Conservation (phyloP, 2,888 invertebrate genomes). For the Heteropelma amictum region DNA sequence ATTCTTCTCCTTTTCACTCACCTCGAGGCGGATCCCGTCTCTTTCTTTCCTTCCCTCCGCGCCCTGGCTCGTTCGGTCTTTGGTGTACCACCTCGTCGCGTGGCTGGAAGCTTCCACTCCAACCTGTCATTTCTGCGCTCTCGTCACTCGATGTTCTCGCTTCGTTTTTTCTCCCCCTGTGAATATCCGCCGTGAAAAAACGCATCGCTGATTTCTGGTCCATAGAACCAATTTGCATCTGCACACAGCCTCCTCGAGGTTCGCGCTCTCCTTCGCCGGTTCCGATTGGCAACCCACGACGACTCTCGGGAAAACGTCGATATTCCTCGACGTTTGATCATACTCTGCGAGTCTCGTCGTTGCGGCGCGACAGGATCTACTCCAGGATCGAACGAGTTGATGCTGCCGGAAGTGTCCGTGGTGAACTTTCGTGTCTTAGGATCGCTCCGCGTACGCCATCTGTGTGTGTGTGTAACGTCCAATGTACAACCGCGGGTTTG, state of each 20-base stretch:
- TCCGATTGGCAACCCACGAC: background rate
- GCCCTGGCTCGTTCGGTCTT: slow-evolving; percentile 24
- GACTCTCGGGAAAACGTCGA: no score
- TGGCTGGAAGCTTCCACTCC: slow-evolving; percentile 38
- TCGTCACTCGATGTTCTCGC: slow-evolving; percentile 60
- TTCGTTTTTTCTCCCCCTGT: slow-evolving; percentile 15
- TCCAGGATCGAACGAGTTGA: slow-evolving; percentile 48
- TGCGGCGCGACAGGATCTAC: no score
- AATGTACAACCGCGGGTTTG: slow-evolving; percentile 55
- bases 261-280: background rate
- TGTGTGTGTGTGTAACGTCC: slow-evolving; percentile 23
- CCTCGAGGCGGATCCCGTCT: slow-evolving; percentile 42
- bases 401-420: slow-evolving; percentile 47
- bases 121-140: slow-evolving; percentile 66
- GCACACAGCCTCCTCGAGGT: background rate
- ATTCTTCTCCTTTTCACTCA: slow-evolving; percentile 47
- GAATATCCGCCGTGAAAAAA: slow-evolving; percentile 43
- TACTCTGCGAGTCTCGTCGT: no score
- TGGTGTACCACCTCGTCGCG: slow-evolving; percentile 40
- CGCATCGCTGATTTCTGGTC: slow-evolving; percentile 38
- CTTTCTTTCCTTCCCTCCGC: slow-evolving; percentile 24
- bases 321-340: no score
- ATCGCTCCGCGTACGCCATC: no score
- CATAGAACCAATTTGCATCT: slow-evolving; percentile 7
- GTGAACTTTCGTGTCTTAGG: slow-evolving; percentile 25